Conservation (phyloP, 2,888 invertebrate genomes). For the Poecilus cupreus region DNA sequence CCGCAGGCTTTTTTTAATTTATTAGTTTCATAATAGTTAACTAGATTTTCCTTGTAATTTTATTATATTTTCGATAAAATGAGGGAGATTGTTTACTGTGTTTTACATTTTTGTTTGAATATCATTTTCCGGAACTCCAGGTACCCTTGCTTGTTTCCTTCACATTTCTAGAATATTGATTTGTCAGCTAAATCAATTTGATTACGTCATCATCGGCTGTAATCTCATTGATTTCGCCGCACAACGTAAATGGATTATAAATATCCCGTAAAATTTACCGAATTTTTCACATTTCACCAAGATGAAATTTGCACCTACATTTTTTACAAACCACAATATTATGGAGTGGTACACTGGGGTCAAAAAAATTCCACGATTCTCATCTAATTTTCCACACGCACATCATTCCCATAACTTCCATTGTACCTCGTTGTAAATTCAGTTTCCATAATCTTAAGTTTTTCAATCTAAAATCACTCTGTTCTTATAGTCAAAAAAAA, state of each 20-base stretch:
- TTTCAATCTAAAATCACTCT: no score
- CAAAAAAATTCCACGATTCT: no score
- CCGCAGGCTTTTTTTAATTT: neutral
- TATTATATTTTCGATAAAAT: neutral
- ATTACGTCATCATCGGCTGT: conserved; percentile 41
- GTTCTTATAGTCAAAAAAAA: no score
- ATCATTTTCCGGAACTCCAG: neutral
- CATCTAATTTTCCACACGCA: no score
- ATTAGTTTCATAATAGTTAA: conserved; percentile 1
- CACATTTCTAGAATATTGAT: conserved; percentile 31
- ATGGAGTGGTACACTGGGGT: no score
- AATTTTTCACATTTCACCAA: neutral
- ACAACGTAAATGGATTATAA: conserved; percentile 35
- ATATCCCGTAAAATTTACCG: conserved; percentile 1
- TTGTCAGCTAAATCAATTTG: conserved; percentile 39
- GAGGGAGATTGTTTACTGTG: neutral
- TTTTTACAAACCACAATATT: no score
- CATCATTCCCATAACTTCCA: no score
- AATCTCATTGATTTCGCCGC: conserved; percentile 34
- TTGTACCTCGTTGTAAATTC: no score
- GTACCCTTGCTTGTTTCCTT: neutral
- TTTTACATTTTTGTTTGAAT: conserved; percentile 12
- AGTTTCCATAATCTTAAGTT: no score
- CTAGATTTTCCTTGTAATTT: neutral
- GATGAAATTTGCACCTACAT: neutral